Conservation (phyloP, 2,797 vertebrate genomes). For the Melanotaenia boesemani region DNA sequence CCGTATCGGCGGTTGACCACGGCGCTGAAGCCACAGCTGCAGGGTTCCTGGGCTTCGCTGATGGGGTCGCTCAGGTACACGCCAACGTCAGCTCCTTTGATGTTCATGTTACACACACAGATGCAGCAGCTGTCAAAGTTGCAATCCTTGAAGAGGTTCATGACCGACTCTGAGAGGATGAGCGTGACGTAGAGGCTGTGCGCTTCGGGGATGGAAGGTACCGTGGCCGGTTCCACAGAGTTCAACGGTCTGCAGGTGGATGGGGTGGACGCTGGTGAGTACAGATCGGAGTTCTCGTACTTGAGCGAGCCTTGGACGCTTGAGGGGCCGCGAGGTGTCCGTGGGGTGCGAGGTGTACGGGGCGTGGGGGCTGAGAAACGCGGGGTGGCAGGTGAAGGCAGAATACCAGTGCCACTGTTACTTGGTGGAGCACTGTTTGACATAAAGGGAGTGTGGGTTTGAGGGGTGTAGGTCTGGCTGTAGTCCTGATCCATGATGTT, state of each 20-base stretch:
- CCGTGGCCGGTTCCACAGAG: slow-evolving; percentile 96
- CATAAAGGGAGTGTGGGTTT: slow-evolving; percentile 95
- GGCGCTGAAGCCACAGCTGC: slow-evolving; percentile 97
- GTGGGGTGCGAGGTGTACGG: slow-evolving; percentile 93
- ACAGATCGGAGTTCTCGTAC: slow-evolving; percentile 96
- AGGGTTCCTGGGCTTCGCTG: slow-evolving; percentile 91
- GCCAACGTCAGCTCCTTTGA: slow-evolving; percentile 96
- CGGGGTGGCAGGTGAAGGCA: slow-evolving; percentile 96
- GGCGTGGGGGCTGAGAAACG: slow-evolving; percentile 95
- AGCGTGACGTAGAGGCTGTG: slow-evolving; percentile 99
- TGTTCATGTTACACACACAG: slow-evolving; percentile 99
- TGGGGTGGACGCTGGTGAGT: slow-evolving; percentile 96
- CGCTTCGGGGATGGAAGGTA: slow-evolving; percentile 96
- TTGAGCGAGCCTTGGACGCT: slow-evolving; percentile 97
- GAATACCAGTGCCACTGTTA: slow-evolving; percentile 91
- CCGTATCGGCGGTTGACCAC: slow-evolving; percentile 97
- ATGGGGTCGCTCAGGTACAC: slow-evolving; percentile 97
- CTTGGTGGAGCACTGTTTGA: slow-evolving; percentile 96
- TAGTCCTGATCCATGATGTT: slow-evolving; percentile 96
- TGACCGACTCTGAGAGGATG: slow-evolving; percentile 97
- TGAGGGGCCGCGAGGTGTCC: slow-evolving; percentile 94
- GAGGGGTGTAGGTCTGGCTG: slow-evolving; percentile 93
- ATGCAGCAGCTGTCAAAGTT: slow-evolving; percentile 99
- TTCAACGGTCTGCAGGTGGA: slow-evolving; percentile 96
- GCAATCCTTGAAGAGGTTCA: slow-evolving; percentile 99